These are phyloP conservation scores for Calycopis cecrops DNA, from an alignment of 1,140 invertebrate genomes.

Conservation along the genomic window DNA sequence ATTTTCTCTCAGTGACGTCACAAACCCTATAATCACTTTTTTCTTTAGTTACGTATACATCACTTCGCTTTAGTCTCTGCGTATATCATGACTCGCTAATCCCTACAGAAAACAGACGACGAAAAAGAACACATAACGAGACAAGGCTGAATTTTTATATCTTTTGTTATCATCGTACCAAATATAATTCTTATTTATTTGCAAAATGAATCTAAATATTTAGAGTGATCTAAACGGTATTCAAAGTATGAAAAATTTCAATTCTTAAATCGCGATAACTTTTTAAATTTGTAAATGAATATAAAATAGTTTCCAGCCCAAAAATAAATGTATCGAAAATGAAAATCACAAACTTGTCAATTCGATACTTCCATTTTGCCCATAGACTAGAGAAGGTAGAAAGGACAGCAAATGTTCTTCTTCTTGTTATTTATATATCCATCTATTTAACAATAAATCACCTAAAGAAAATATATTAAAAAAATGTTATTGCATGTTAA, in stretches of 20 bases:
- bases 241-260: background rate
- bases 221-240: background rate
- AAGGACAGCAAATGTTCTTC: background rate
- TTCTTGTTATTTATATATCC: too few relatives aligned
- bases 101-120: slow-evolving; percentile 50
- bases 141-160: slow-evolving; percentile 65
- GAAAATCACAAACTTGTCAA: slow-evolving; percentile 69
- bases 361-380: slow-evolving; percentile 65
- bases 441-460: too few relatives aligned
- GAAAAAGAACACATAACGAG: slow-evolving; percentile 57
- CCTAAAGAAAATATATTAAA: too few relatives aligned
- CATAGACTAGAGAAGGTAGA: slow-evolving; percentile 32
- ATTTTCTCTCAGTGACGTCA: slow-evolving; percentile 68
- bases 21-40: slow-evolving; percentile 63
- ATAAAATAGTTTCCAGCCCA: slow-evolving; percentile 38
- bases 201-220: slow-evolving; percentile 31
- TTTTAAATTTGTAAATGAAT: background rate
- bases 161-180: slow-evolving; percentile 73
- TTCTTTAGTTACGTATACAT: slow-evolving; percentile 60
- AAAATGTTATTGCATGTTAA: too few relatives aligned
- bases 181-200: slow-evolving; percentile 57
- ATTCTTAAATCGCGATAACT: background rate
- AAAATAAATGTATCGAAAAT: slow-evolving; percentile 56
- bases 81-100: slow-evolving; percentile 56
- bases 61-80: slow-evolving; percentile 36